These are phyloP conservation scores for Polymixis lichenea DNA, from an alignment of 2,888 invertebrate species.

Conservation along the genomic window DNA sequence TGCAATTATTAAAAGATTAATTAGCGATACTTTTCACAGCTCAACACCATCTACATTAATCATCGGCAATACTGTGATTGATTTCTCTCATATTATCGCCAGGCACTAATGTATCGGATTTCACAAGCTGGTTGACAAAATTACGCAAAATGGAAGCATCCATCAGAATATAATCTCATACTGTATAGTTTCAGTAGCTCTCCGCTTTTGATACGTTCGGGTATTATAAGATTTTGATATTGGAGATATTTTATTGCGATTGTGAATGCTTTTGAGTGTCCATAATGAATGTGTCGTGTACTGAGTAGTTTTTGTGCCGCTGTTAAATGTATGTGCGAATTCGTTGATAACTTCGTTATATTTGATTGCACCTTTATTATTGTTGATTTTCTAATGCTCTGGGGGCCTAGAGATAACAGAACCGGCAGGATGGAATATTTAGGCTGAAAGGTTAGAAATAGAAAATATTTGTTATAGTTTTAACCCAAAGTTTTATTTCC, in stretches of 20 bases:
- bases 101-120: conserved; percentile 52
- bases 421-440: not conserved
- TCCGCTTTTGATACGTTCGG: not conserved
- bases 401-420: no score
- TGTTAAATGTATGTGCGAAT: not conserved
- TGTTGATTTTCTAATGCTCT: not conserved
- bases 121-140: conserved; percentile 23
- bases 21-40: not conserved
- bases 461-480: not conserved
- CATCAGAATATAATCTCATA: conserved; percentile 15
- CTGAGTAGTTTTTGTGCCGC: not conserved
- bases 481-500: not conserved
- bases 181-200: not conserved
- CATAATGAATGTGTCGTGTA: not conserved
- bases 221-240: conserved; percentile 8
- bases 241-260: conserved; percentile 7
- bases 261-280: not conserved
- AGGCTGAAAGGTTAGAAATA: not conserved
- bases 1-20: not conserved
- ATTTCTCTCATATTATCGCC: conserved; percentile 41
- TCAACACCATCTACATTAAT: conserved; percentile 3
- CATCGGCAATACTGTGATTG: conserved; percentile 23
- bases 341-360: not conserved
- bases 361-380: not conserved
- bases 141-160: conserved; percentile 33